Conservation (phyloP, 2,113 vertebrate genomes). For the Ursus arctos region DNA sequence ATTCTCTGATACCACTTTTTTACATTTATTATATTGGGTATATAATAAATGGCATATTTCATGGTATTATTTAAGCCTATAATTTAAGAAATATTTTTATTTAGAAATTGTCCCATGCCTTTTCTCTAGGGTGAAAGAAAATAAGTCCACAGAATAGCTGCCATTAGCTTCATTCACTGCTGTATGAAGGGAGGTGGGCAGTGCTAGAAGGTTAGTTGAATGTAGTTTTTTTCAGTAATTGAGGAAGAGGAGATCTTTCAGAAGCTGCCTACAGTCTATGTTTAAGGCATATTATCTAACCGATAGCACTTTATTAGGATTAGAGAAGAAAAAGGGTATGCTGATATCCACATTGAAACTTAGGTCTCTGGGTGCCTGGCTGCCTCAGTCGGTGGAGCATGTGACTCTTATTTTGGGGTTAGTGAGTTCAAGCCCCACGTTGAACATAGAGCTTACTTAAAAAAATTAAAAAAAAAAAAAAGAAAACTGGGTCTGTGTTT, state of each 20-base stretch:
- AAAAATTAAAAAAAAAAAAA: neutral
- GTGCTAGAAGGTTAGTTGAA: constrained; percentile 24
- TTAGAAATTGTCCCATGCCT: constrained; percentile 55
- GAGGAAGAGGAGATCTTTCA: neutral
- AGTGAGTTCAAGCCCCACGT: neutral
- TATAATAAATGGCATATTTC: constrained; percentile 50
- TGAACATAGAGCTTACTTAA: neutral
- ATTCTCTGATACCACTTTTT: neutral
- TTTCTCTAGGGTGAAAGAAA: constrained; percentile 46
- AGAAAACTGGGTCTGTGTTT: neutral
- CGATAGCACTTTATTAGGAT: neutral
- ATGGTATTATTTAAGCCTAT: constrained; percentile 36
- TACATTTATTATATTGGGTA: constrained; percentile 18
- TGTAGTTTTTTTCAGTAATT: constrained; percentile 33
- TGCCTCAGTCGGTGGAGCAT: neutral
- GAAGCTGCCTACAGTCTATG: neutral
- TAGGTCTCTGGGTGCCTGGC: neutral
- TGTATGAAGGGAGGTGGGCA: constrained; percentile 1
- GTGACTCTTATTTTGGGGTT: neutral
- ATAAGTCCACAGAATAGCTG: constrained; percentile 7
- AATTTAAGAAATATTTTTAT: constrained; percentile 63
- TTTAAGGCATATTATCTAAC: constrained; percentile 26
- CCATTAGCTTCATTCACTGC: constrained; percentile 47
- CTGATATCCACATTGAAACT: neutral
- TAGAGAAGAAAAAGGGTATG: constrained; percentile 19